Conservation (phyloP, 2,113 vertebrate species). For the Pandion haliaetus region DNA sequence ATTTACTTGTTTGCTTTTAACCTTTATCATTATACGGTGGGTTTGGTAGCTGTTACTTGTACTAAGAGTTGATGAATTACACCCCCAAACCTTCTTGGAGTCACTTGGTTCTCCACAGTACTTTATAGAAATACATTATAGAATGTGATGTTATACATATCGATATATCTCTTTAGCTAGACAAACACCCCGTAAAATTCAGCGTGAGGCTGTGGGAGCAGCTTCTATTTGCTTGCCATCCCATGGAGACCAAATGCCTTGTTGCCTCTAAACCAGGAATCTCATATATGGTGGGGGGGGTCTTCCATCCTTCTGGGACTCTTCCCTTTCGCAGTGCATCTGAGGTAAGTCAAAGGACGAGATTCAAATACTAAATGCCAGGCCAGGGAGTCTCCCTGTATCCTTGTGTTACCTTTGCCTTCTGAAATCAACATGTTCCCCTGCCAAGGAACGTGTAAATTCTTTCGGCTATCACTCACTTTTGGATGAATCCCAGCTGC, state of each 20-base stretch:
- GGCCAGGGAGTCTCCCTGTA: conserved; percentile 15
- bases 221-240: neutral
- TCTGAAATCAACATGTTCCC: conserved; percentile 29
- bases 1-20: neutral
- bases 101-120: neutral
- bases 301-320: neutral
- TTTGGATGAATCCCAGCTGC: conserved; percentile 37
- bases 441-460: conserved; percentile 16
- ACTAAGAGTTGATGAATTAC: neutral
- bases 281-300: neutral
- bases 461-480: conserved; percentile 31
- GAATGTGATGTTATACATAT: neutral
- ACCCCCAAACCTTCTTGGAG: neutral
- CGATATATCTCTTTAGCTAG: neutral
- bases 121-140: neutral
- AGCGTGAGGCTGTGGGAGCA: neutral
- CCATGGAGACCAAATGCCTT: neutral
- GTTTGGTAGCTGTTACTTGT: neutral
- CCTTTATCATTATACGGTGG: accelerated
- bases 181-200: neutral
- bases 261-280: neutral
- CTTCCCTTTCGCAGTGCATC: neutral
- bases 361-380: neutral
- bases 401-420: conserved; percentile 31
- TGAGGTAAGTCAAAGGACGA: neutral